These are phyloP conservation scores for Melanostoma scalare DNA, from an alignment of 2,888 invertebrate genomes.

Conservation along the genomic window DNA sequence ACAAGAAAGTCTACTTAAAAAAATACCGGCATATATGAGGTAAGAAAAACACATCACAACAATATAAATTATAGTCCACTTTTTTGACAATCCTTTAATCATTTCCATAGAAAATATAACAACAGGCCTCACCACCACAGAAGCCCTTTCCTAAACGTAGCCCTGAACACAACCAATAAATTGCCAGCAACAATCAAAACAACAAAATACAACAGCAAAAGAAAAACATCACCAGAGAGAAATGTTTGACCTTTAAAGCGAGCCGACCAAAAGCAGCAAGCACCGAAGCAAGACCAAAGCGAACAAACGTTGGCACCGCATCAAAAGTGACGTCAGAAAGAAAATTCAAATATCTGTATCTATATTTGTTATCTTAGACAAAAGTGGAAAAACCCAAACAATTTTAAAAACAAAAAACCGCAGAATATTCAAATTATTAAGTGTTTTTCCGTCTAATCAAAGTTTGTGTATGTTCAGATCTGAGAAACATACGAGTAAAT, in stretches of 20 bases:
- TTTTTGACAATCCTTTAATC: constrained; percentile 52
- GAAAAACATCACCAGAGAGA: constrained; percentile 19
- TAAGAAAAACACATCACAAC: neutral
- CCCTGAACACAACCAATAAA: constrained; percentile 22
- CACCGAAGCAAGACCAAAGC: constrained; percentile 45
- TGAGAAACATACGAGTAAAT: neutral
- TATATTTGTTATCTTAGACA: constrained; percentile 26
- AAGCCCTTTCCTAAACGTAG: too few species aligned
- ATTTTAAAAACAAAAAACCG: constrained; percentile 31
- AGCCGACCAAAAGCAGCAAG: constrained; percentile 48
- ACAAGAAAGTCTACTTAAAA: too few species aligned
- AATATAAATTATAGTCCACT: constrained; percentile 56
- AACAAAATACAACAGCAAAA: constrained; percentile 19
- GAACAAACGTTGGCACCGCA: constrained; percentile 60
- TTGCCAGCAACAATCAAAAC: constrained; percentile 61
- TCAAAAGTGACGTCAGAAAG: constrained; percentile 69
- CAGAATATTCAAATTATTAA: neutral
- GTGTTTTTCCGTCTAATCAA: neutral
- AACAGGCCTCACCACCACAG: constrained; percentile 8
- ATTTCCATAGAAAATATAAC: constrained; percentile 39
- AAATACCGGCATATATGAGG: too few species aligned
- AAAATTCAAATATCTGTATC: constrained; percentile 17
- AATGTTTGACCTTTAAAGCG: constrained; percentile 68
- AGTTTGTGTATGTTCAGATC: neutral
- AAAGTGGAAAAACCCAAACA: constrained; percentile 62